phyloP scores from a whole-genome alignment of 1,140 invertebrate species.

The Lucilia sericata region DNA sequence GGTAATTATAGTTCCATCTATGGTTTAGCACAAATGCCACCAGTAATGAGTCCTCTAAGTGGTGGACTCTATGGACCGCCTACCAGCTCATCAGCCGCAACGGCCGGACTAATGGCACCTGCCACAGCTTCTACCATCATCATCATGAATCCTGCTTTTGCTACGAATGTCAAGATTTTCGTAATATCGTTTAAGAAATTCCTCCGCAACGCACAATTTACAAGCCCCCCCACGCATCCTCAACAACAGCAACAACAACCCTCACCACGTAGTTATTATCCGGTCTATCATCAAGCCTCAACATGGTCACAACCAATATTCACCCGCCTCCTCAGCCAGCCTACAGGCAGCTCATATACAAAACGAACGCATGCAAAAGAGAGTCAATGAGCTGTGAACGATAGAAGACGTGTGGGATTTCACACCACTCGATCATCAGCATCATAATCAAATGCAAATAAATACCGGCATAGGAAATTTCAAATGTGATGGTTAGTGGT shows the following conservation, averaged over 20 bases:
- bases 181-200: slow-evolving; percentile 39
- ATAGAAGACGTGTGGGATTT: slow-evolving; percentile 62
- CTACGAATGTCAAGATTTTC: slow-evolving; percentile 65
- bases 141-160: slow-evolving; percentile 66
- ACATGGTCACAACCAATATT: slow-evolving; percentile 54
- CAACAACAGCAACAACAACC: slow-evolving; percentile 40
- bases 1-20: slow-evolving; percentile 57
- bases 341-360: slow-evolving; percentile 62
- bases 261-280: slow-evolving; percentile 38
- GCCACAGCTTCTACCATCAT: slow-evolving; percentile 54
- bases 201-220: slow-evolving; percentile 20
- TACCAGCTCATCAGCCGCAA: slow-evolving; percentile 16
- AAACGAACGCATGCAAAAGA: slow-evolving; percentile 63
- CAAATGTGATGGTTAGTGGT: not conserved
- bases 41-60: slow-evolving; percentile 45
- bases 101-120: not conserved
- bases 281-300: not conserved
- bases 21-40: slow-evolving; percentile 52
- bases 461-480: not conserved
- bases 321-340: slow-evolving; percentile 51
- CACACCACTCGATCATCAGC: slow-evolving; percentile 59
- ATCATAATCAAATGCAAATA: slow-evolving; percentile 42
- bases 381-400: slow-evolving; percentile 63
- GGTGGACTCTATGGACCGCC: slow-evolving; percentile 32
- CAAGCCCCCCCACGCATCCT: not conserved